phyloP scores from a whole-genome alignment of 2,888 invertebrate species.

The Leptinotarsa rubiginosa region DNA sequence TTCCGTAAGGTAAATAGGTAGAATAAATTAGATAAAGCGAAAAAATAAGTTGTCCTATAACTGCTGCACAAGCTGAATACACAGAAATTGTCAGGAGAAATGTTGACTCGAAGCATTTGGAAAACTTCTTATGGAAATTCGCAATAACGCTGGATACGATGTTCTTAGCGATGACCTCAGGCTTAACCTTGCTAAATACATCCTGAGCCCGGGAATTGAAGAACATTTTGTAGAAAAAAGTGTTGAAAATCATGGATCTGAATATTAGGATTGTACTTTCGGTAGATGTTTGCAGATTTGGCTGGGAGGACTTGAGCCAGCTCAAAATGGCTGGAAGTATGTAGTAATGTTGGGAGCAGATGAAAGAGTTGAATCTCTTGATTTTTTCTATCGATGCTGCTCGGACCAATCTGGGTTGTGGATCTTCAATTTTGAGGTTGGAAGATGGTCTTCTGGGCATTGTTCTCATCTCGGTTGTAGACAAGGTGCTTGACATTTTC shows the following conservation, averaged over 20 bases:
- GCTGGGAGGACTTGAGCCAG: conserved; percentile 60
- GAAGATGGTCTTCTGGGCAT: conserved; percentile 34
- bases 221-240: conserved; percentile 50
- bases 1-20: conserved; percentile 53
- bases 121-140: conserved; percentile 38
- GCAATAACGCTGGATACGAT: conserved; percentile 18
- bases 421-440: conserved; percentile 47
- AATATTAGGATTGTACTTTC: conserved; percentile 56
- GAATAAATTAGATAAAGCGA: conserved; percentile 53
- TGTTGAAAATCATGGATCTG: conserved; percentile 51
- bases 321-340: conserved; percentile 58
- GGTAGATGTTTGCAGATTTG: conserved; percentile 52
- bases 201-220: conserved; percentile 26
- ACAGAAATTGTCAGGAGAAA: conserved; percentile 49
- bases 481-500: conserved; percentile 52
- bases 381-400: conserved; percentile 60
- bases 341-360: conserved; percentile 61
- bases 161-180: conserved; percentile 18
- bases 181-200: conserved; percentile 23
- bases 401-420: conserved; percentile 53
- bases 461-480: conserved; percentile 45
- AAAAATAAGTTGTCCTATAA: conserved; percentile 52
- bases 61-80: conserved; percentile 49
- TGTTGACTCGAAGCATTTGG: conserved; percentile 42
- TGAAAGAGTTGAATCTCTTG: conserved; percentile 60